Conservation (phyloP, 1,140 invertebrate genomes). For the Aphaenogaster rudis region DNA sequence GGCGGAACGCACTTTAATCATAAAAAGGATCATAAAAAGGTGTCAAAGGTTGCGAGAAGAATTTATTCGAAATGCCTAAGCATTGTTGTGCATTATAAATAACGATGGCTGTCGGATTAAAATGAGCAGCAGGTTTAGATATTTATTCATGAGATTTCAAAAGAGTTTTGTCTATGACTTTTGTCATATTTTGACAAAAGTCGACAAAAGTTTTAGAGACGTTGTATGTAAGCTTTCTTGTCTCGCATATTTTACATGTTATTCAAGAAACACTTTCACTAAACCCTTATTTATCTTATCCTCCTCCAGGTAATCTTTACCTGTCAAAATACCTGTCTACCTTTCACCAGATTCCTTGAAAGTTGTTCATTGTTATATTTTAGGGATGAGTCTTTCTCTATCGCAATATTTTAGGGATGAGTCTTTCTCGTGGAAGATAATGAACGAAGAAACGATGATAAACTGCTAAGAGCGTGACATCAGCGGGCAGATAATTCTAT, state of each 20-base stretch:
- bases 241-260: not conserved
- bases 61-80: not conserved
- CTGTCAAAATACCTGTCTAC: not conserved
- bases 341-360: conserved; percentile 13
- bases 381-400: not conserved
- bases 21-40: not conserved
- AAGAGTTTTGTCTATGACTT: too few relatives aligned
- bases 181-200: too few relatives aligned
- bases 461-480: conserved; percentile 42
- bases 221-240: not conserved
- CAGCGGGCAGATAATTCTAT: conserved; percentile 61
- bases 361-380: conserved; percentile 18
- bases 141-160: too few relatives aligned
- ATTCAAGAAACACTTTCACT: not conserved
- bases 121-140: too few relatives aligned
- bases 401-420: conserved; percentile 67
- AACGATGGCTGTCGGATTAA: not conserved
- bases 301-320: not conserved
- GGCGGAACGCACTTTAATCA: not conserved
- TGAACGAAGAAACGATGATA: conserved; percentile 67
- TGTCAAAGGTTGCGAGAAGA: conserved; percentile 9
- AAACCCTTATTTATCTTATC: not conserved
- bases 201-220: not conserved
- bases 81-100: not conserved
- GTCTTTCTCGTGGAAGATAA: conserved; percentile 64